A percentile compares a stretch with the other conserved stretches of the same genome.
phyloP scores from a whole-genome alignment of 2,888 invertebrate genomes.

The Dicranocentrus wangi region DNA sequence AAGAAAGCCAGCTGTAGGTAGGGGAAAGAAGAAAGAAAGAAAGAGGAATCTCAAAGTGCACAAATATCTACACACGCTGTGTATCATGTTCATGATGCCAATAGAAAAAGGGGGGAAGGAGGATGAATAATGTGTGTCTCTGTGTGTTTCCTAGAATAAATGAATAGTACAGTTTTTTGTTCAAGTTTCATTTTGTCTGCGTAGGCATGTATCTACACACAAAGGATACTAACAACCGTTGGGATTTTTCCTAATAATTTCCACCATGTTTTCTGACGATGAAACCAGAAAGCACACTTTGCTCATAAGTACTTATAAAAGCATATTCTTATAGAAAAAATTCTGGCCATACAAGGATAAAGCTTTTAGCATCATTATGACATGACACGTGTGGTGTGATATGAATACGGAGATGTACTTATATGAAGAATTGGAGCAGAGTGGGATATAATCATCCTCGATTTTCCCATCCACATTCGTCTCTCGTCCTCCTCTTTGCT shows the following conservation, averaged over 20 bases:
- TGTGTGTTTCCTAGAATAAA: background rate
- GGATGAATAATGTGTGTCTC: conserved; percentile 27
- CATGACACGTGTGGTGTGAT: conserved; percentile 3
- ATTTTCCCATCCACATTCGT: background rate
- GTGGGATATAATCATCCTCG: background rate
- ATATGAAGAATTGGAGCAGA: background rate
- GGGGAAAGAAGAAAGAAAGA: background rate
- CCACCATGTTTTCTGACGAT: too few species aligned
- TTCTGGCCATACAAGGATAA: too few species aligned
- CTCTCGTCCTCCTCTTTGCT: conserved; percentile 22
- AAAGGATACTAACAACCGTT: too few species aligned
- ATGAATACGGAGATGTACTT: background rate
- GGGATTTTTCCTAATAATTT: too few species aligned
- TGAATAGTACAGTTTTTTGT: too few species aligned
- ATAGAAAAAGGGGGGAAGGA: background rate
- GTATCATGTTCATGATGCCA: too few species aligned
- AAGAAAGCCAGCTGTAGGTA: background rate
- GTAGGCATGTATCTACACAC: too few species aligned
- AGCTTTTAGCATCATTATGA: background rate
- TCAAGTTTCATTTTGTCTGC: too few species aligned
- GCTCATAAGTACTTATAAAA: too few species aligned
- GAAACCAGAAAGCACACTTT: too few species aligned
- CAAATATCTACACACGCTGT: too few species aligned
- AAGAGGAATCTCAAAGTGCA: background rate
- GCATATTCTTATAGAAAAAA: too few species aligned